Evolutionary conservation across 2,888 invertebrate species (phyloP).

Genomic region (Ennomos quercinarius): DNA sequence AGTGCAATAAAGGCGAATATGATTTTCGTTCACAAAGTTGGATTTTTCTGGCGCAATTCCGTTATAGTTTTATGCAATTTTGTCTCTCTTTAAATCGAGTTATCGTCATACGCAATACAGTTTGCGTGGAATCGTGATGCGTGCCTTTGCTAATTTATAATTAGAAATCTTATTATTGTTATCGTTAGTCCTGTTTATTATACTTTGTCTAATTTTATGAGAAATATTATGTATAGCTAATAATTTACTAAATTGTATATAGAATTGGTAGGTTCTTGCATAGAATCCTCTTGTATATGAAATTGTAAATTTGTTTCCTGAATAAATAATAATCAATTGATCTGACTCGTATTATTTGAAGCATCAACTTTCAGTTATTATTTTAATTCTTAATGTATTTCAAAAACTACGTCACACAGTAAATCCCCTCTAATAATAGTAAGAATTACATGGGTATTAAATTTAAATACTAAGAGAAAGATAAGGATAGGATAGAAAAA

Average conservation of each 20-base stretch:
- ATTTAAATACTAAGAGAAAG: no score
- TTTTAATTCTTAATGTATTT: no score
- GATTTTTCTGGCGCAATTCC: conserved; percentile 1
- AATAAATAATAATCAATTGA: conserved; percentile 57
- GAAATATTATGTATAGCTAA: conserved; percentile 40
- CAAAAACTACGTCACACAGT: no score
- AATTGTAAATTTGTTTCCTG: conserved; percentile 76
- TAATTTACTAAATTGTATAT: conserved; percentile 36
- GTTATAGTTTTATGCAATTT: conserved; percentile 2
- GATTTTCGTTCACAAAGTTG: no score
- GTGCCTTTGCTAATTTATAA: conserved; percentile 59
- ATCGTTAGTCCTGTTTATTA: conserved; percentile 43
- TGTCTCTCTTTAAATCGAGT: neutral
- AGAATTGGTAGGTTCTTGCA: conserved; percentile 43
- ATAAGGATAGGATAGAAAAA: conserved; percentile 30
- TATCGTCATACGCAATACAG: conserved; percentile 21
- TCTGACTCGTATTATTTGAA: conserved; percentile 21
- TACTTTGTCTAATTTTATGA: conserved; percentile 48
- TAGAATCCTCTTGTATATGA: conserved; percentile 62
- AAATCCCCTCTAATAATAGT: no score
- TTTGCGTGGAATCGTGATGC: conserved; percentile 37
- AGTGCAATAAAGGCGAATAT: no score
- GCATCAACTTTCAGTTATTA: neutral
- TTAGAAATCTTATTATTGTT: conserved; percentile 48
- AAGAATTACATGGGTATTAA: no score